Conservation (phyloP, 2,888 invertebrate species). For the Gortyna flavago region DNA sequence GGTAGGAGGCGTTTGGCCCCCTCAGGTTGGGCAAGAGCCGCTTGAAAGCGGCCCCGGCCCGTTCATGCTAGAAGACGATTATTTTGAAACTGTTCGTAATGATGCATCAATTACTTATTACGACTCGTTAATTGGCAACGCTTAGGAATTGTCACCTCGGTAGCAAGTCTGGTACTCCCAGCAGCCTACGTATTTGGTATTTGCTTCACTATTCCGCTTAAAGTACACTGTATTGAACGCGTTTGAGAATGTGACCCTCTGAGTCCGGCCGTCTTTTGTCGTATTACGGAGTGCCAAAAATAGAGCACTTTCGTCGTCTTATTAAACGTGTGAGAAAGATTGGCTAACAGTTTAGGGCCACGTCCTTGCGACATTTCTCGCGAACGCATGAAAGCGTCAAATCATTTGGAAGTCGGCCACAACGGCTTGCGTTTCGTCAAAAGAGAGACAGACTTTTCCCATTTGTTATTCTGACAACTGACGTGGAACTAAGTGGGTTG, state of each 20-base stretch:
- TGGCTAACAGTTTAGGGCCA: slow-evolving; percentile 43
- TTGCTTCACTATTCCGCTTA: slow-evolving; percentile 5
- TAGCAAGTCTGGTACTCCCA: slow-evolving; percentile 24
- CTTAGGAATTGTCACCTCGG: slow-evolving; percentile 43
- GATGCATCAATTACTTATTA: slow-evolving; percentile 36
- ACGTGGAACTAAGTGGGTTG: slow-evolving; percentile 45
- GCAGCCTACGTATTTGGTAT: slow-evolving; percentile 11
- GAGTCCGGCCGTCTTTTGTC: slow-evolving; percentile 2
- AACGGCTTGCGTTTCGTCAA: slow-evolving; percentile 57
- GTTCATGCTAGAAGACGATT: no score
- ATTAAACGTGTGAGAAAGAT: slow-evolving; percentile 43
- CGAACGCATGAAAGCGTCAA: slow-evolving; percentile 56
- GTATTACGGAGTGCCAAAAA: slow-evolving; percentile 37
- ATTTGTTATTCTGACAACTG: slow-evolving; percentile 63
- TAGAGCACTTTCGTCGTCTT: slow-evolving; percentile 41
- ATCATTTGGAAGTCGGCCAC: slow-evolving; percentile 62
- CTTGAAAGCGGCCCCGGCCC: no score
- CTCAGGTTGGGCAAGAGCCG: no score
- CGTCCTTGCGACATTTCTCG: slow-evolving; percentile 51
- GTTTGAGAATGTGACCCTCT: slow-evolving; percentile 11
- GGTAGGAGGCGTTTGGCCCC: no score
- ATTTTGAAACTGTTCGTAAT: slow-evolving; percentile 45
- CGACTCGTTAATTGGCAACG: slow-evolving; percentile 49
- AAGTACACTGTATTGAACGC: neutral
- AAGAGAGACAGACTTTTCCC: slow-evolving; percentile 58